phyloP scores from a whole-genome alignment of 2,888 invertebrate species.

The Aspidiotus destructor region DNA sequence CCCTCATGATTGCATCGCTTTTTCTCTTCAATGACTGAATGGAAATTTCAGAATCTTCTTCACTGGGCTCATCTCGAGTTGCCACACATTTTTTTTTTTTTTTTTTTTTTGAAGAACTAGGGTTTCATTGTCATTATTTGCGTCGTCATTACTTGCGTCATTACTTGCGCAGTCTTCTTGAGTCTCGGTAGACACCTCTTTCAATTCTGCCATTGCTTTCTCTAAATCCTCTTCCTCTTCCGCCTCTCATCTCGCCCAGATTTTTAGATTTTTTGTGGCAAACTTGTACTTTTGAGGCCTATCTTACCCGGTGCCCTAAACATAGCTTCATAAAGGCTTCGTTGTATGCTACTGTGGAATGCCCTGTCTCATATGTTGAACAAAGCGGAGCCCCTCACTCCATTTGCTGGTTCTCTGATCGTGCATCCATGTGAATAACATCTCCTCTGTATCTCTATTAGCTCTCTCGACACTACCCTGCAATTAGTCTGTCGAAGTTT shows the following conservation, averaged over 20 bases:
- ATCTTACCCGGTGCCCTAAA: neutral
- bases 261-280: neutral
- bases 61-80: too few species aligned
- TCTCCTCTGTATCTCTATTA: neutral
- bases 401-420: neutral
- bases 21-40: neutral
- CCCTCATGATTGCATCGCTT: neutral
- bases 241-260: neutral
- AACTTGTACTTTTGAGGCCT: neutral
- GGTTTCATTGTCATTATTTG: neutral
- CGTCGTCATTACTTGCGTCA: too few species aligned
- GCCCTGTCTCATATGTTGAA: neutral
- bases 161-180: neutral
- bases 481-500: too few species aligned
- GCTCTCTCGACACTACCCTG: constrained; percentile 4
- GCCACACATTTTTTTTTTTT: too few species aligned
- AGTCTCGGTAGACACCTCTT: neutral
- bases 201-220: neutral
- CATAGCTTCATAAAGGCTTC: neutral
- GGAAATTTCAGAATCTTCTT: neutral
- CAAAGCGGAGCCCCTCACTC: too few species aligned
- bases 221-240: neutral
- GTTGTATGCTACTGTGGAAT: neutral
- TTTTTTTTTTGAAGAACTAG: neutral
- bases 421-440: neutral